Percentiles rank a stretch among this genome's conserved stretches.
Conservation (phyloP, 2,888 invertebrate genomes). For the Agrilus biguttatus region DNA sequence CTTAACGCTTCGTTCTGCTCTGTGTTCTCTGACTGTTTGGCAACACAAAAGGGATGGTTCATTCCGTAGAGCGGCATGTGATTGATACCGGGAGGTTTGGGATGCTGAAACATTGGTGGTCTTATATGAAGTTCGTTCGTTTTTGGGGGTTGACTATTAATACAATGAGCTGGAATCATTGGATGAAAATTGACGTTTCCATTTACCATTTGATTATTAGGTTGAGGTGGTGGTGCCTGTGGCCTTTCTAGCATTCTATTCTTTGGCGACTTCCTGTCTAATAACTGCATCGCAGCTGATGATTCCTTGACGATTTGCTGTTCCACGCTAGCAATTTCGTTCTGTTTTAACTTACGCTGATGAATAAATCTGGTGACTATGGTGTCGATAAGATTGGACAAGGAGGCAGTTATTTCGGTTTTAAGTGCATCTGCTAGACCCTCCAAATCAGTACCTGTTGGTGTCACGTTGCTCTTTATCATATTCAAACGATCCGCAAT, state of each 20-base stretch:
- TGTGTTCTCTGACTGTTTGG: slow-evolving; percentile 50
- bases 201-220: slow-evolving; percentile 35
- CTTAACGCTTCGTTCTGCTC: slow-evolving; percentile 91
- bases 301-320: slow-evolving; percentile 78
- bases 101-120: slow-evolving; percentile 72
- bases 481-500: slow-evolving; percentile 66
- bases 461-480: slow-evolving; percentile 53
- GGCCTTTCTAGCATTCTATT: slow-evolving; percentile 54
- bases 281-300: slow-evolving; percentile 63
- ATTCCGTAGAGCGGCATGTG: slow-evolving; percentile 48
- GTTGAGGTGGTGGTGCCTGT: slow-evolving; percentile 32
- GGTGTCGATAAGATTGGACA: slow-evolving; percentile 76
- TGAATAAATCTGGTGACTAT: slow-evolving; percentile 75
- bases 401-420: slow-evolving; percentile 72
- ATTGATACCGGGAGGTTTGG: slow-evolving; percentile 52
- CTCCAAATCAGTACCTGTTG: slow-evolving; percentile 69
- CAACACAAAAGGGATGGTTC: slow-evolving; percentile 43
- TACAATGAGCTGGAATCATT: slow-evolving; percentile 35
- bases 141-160: slow-evolving; percentile 24
- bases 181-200: slow-evolving; percentile 35
- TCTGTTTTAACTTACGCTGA: slow-evolving; percentile 64
- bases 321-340: slow-evolving; percentile 65
- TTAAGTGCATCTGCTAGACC: slow-evolving; percentile 84
- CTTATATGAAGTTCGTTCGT: slow-evolving; percentile 44
- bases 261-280: slow-evolving; percentile 73